Evolutionary conservation across 1,140 invertebrate genomes (phyloP).

Genomic region (Drosophila biarmipes): DNA sequence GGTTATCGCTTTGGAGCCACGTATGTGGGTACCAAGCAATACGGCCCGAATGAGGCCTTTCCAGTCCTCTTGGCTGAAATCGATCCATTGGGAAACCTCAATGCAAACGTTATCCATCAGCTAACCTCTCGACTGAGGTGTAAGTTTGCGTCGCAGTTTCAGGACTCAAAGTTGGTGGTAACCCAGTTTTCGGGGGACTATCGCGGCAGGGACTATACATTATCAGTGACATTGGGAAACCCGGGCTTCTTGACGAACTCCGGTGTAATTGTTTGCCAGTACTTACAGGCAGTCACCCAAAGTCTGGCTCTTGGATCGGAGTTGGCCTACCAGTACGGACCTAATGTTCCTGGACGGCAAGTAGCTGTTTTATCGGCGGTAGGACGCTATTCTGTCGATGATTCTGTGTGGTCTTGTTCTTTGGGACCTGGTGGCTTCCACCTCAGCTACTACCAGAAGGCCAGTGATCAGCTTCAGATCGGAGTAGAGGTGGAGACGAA

Average conservation of each 20-base stretch:
- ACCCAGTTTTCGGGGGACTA: constrained; percentile 95
- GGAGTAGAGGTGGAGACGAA: constrained; percentile 95
- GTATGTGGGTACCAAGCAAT: constrained; percentile 96
- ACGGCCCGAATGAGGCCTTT: constrained; percentile 92
- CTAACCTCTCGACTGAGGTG: constrained; percentile 90
- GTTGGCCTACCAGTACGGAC: constrained; percentile 95
- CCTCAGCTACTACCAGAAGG: constrained; percentile 97
- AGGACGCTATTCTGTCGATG: constrained; percentile 88
- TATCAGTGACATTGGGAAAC: constrained; percentile 95
- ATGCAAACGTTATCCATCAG: constrained; percentile 98
- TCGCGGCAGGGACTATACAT: constrained; percentile 94
- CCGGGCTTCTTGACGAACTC: constrained; percentile 94
- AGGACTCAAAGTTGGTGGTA: constrained; percentile 94
- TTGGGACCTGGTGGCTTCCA: constrained; percentile 92
- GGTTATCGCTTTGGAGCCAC: constrained; percentile 99
- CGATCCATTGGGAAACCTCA: constrained; percentile 97
- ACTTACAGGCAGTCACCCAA: constrained; percentile 92
- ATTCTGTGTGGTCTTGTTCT: constrained; percentile 88
- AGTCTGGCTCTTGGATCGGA: constrained; percentile 95
- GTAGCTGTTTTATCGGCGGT: constrained; percentile 93
- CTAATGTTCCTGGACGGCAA: constrained; percentile 93
- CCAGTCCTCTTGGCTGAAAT: constrained; percentile 98
- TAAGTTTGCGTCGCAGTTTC: constrained; percentile 96
- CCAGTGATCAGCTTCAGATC: constrained; percentile 94
- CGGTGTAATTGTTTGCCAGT: constrained; percentile 94